These are phyloP conservation scores for Melanotaenia nigrans DNA, from an alignment of 2,797 vertebrate species.

Conservation along the genomic window DNA sequence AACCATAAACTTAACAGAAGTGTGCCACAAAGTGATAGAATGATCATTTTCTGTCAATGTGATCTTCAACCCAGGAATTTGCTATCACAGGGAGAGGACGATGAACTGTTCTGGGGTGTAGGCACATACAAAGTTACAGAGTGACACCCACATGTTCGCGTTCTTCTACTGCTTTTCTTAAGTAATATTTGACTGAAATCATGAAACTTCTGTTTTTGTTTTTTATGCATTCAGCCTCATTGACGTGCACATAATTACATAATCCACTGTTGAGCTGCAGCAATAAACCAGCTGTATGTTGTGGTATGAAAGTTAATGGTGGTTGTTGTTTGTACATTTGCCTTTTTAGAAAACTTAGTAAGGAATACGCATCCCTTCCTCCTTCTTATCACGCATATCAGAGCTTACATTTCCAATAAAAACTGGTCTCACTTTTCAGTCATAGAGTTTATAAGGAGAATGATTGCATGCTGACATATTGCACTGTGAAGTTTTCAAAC, in stretches of 20 bases:
- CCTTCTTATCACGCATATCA: not conserved
- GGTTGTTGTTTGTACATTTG: not conserved
- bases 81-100: slow-evolving; percentile 46
- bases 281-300: not conserved
- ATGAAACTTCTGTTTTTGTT: slow-evolving; percentile 13
- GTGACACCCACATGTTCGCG: slow-evolving; percentile 30
- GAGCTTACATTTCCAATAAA: too few relatives aligned
- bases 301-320: not conserved
- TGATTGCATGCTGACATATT: not conserved
- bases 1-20: slow-evolving; percentile 36
- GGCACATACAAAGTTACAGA: slow-evolving; percentile 20
- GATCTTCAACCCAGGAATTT: slow-evolving; percentile 29
- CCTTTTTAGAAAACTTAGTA: not conserved
- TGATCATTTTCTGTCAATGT: slow-evolving; percentile 23
- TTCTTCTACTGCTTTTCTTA: slow-evolving; percentile 26
- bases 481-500: too few relatives aligned
- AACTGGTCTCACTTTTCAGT: too few relatives aligned
- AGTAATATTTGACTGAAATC: slow-evolving; percentile 18
- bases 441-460: not conserved
- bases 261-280: slow-evolving; percentile 4
- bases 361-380: not conserved
- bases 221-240: slow-evolving; percentile 4
- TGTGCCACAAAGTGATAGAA: slow-evolving; percentile 31
- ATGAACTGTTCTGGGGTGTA: slow-evolving; percentile 11
- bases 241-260: slow-evolving; percentile 15